Conservation (phyloP, 2,113 vertebrate genomes). For the Rhinolophus sinicus region DNA sequence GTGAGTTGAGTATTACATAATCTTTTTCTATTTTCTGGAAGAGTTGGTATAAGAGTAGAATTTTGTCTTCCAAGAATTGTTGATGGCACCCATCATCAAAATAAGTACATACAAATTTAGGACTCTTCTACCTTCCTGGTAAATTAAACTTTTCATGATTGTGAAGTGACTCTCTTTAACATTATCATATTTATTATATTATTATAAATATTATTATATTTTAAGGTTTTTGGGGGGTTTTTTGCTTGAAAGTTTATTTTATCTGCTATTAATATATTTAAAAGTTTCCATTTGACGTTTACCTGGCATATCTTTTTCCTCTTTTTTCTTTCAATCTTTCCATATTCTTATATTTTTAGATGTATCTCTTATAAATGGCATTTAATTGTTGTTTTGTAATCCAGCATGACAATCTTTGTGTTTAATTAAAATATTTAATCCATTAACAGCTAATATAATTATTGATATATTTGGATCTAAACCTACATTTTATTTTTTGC, state of each 20-base stretch:
- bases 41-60: background rate
- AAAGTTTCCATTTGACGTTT: background rate
- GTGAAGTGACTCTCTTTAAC: background rate
- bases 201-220: no score
- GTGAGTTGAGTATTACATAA: background rate
- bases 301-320: background rate
- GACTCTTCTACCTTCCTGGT: background rate
- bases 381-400: background rate
- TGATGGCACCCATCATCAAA: background rate
- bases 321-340: background rate
- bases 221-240: background rate
- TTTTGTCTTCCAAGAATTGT: background rate
- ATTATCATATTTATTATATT: background rate
- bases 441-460: background rate
- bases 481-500: background rate
- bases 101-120: background rate
- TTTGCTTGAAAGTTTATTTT: background rate
- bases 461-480: background rate
- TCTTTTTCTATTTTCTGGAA: background rate
- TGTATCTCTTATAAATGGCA: background rate
- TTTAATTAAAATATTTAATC: background rate
- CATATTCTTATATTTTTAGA: background rate
- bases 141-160: background rate
- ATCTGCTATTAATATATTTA: background rate
- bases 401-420: background rate